Conservation (phyloP, 2,797 vertebrate species). For the Chloroceryle amazona region DNA sequence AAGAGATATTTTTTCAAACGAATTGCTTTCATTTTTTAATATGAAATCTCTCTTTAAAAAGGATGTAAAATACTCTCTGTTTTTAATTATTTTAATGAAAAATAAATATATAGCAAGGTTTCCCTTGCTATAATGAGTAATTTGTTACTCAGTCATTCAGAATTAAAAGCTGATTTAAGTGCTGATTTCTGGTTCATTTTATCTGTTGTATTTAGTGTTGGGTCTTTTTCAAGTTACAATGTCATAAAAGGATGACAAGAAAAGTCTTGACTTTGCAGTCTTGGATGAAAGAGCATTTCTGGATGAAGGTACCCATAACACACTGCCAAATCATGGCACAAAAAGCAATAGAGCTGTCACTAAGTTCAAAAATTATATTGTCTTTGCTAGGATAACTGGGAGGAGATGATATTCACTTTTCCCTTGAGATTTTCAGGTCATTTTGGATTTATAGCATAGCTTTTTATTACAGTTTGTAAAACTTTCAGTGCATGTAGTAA, state of each 20-base stretch:
- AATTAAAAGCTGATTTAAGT: not conserved
- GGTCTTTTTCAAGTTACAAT: slow-evolving; percentile 64
- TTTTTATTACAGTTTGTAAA: slow-evolving; percentile 72
- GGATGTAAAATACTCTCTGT: not conserved
- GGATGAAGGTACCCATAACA: slow-evolving; percentile 68
- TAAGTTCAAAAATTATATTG: slow-evolving; percentile 82
- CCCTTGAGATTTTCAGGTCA: slow-evolving; percentile 73
- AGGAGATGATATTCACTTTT: slow-evolving; percentile 73
- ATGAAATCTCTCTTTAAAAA: not conserved
- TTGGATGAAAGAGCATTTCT: slow-evolving; percentile 76
- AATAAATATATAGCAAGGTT: not conserved
- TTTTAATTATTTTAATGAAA: not conserved
- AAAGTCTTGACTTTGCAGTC: slow-evolving; percentile 77
- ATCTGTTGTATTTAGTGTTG: slow-evolving; percentile 10
- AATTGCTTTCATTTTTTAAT: not conserved
- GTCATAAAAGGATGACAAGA: slow-evolving; percentile 62
- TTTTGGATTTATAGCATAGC: slow-evolving; percentile 71
- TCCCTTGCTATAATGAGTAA: not conserved
- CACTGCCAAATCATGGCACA: slow-evolving; percentile 62
- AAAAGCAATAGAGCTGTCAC: slow-evolving; percentile 83
- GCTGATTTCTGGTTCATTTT: slow-evolving; percentile 61
- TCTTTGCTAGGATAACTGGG: slow-evolving; percentile 75
- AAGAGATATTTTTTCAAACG: not conserved
- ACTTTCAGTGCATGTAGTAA: slow-evolving; percentile 41
- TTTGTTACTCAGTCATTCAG: not conserved